Percentiles rank a stretch among this genome's conserved stretches.
These are phyloP conservation scores for Euplagia quadripunctaria DNA, from an alignment of 2,888 invertebrate species.

Conservation along the genomic window DNA sequence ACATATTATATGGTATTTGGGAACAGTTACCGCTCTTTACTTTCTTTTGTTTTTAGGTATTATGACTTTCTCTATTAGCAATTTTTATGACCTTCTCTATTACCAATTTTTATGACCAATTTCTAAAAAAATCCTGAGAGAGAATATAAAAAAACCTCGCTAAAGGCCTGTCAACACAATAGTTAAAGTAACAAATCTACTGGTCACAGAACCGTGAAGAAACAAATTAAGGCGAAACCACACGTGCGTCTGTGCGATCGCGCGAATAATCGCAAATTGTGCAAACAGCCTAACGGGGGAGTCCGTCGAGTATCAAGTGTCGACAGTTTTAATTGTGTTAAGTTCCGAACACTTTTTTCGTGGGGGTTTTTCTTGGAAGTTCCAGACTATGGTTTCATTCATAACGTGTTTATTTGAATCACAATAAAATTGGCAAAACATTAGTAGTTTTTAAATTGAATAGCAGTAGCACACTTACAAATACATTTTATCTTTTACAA, in stretches of 20 bases:
- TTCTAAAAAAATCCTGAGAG: not conserved
- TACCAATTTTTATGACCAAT: not conserved
- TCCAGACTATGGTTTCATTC: slow-evolving; percentile 26
- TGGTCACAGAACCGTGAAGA: slow-evolving; percentile 24
- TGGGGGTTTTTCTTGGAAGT: slow-evolving; percentile 14
- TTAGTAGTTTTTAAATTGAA: no score
- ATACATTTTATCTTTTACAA: no score
- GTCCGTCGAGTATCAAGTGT: slow-evolving; percentile 48
- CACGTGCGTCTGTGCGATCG: slow-evolving; percentile 48
- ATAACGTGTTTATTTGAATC: slow-evolving; percentile 6
- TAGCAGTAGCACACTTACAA: no score
- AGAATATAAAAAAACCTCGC: not conserved
- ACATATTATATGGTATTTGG: no score
- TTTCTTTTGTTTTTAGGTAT: no score
- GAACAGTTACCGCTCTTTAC: no score
- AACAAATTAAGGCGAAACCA: slow-evolving; percentile 50
- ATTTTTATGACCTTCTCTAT: no score
- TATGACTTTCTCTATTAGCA: no score
- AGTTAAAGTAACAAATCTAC: slow-evolving; percentile 50
- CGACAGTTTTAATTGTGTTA: slow-evolving; percentile 50
- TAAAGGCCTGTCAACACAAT: slow-evolving; percentile 39
- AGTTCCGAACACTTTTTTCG: slow-evolving; percentile 32
- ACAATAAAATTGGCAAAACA: not conserved
- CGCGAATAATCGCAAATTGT: slow-evolving; percentile 58
- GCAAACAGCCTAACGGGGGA: slow-evolving; percentile 51